These are phyloP conservation scores for Nomada ruficornis DNA, from an alignment of 2,888 invertebrate genomes.

Conservation along the genomic window DNA sequence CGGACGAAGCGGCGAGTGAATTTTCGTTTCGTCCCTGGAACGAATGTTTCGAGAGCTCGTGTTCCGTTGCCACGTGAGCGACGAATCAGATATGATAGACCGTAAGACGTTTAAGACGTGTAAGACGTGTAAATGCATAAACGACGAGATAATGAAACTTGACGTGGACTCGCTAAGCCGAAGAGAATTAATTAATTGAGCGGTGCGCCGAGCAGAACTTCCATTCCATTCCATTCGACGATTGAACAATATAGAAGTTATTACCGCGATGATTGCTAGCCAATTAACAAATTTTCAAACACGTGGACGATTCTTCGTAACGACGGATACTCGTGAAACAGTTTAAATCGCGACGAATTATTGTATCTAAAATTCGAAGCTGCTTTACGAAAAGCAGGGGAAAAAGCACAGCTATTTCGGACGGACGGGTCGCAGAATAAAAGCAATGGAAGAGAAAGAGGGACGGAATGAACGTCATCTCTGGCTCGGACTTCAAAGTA, in stretches of 20 bases:
- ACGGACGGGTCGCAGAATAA: slow-evolving; percentile 10
- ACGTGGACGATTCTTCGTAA: too few species aligned
- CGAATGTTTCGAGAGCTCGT: not conserved
- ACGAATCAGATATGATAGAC: not conserved
- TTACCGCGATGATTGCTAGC: not conserved
- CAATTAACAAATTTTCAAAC: not conserved
- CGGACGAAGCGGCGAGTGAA: slow-evolving; percentile 44
- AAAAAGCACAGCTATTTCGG: not conserved
- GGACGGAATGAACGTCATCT: slow-evolving; percentile 52
- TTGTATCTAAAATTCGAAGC: not conserved
- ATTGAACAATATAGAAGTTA: not conserved
- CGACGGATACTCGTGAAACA: not conserved
- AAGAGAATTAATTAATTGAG: slow-evolving; percentile 43
- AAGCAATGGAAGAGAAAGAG: not conserved
- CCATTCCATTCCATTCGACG: not conserved
- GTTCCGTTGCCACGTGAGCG: too few species aligned
- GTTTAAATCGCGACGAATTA: not conserved
- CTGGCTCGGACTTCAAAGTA: slow-evolving; percentile 73
- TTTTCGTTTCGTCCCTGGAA: slow-evolving; percentile 23
- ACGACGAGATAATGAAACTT: slow-evolving; percentile 35
- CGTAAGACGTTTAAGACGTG: too few species aligned
- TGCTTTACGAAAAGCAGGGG: not conserved
- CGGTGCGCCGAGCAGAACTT: slow-evolving; percentile 11
- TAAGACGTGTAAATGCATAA: slow-evolving; percentile 6
- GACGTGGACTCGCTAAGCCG: not conserved